These are phyloP conservation scores for Augochlora pura DNA, from an alignment of 1,140 invertebrate genomes.

Conservation along the genomic window DNA sequence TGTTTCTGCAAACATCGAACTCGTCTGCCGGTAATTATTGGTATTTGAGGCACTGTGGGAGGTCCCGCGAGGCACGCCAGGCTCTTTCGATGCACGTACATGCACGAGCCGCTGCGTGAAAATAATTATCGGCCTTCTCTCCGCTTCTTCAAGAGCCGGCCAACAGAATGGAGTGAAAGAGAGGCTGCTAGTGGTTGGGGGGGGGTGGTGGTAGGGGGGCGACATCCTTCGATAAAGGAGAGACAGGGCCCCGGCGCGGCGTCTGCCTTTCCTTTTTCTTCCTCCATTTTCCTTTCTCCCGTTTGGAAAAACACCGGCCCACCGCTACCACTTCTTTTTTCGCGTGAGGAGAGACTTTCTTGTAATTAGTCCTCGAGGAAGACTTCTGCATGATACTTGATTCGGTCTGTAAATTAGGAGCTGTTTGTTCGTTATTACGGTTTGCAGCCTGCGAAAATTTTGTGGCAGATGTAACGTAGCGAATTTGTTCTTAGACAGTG, in stretches of 20 bases:
- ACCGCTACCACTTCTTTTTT: not conserved
- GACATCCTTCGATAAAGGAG: constrained; percentile 44
- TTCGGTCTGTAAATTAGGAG: too few relatives aligned
- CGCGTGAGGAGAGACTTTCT: not conserved
- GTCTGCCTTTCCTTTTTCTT: constrained; percentile 22
- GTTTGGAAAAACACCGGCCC: constrained; percentile 9
- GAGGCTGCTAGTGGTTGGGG: not conserved
- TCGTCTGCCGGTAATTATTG: constrained; percentile 59
- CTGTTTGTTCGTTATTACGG: too few relatives aligned
- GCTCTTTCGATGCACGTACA: constrained; percentile 47
- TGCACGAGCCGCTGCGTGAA: constrained; percentile 62
- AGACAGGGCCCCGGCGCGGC: constrained; percentile 33
- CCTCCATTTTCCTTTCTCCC: constrained; percentile 56
- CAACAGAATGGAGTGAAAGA: constrained; percentile 5
- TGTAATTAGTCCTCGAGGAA: too few relatives aligned
- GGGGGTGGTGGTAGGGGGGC: not conserved
- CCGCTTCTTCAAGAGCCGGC: constrained; percentile 30
- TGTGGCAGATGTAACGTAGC: too few relatives aligned
- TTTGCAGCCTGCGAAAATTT: too few relatives aligned
- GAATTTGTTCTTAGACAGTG: too few relatives aligned
- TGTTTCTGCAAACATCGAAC: constrained; percentile 64
- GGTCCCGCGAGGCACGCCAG: constrained; percentile 61
- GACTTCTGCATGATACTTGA: too few relatives aligned
- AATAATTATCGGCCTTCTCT: constrained; percentile 66
- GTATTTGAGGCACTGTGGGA: constrained; percentile 62